phyloP scores from a whole-genome alignment of 1,140 invertebrate genomes.

The Octopus sinensis region DNA sequence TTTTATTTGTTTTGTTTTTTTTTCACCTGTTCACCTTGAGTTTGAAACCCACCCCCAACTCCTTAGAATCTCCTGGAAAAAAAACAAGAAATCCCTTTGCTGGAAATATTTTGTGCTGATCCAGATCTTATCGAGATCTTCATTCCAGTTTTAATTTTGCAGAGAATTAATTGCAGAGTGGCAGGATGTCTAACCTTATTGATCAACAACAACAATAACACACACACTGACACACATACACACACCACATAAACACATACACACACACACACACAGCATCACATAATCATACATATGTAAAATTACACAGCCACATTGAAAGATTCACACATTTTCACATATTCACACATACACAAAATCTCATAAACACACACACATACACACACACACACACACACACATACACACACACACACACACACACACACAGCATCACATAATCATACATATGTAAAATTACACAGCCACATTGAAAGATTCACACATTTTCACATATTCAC shows the following conservation, averaged over 20 bases:
- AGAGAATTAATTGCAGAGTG: too few species aligned
- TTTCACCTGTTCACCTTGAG: too few species aligned
- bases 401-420: too few species aligned
- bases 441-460: background rate
- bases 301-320: background rate
- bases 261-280: background rate
- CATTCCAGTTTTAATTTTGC: too few species aligned
- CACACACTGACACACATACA: background rate
- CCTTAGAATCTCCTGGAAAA: too few species aligned
- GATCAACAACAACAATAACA: too few species aligned
- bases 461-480: background rate
- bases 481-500: background rate
- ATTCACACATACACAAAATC: slow-evolving; percentile 7
- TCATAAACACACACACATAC: background rate
- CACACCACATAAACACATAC: background rate
- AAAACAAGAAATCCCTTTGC: too few species aligned
- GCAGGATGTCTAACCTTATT: too few species aligned
- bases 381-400: background rate
- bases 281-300: background rate
- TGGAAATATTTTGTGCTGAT: too few species aligned
- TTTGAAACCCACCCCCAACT: too few species aligned
- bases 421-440: background rate
- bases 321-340: slow-evolving; percentile 22
- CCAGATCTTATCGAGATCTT: too few species aligned
- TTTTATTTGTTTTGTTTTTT: too few species aligned